Evolutionary conservation across 2,888 invertebrate genomes (phyloP), one percentile per base, ranked within the genome.

Genomic region (Euplexia lucipara): DNA sequence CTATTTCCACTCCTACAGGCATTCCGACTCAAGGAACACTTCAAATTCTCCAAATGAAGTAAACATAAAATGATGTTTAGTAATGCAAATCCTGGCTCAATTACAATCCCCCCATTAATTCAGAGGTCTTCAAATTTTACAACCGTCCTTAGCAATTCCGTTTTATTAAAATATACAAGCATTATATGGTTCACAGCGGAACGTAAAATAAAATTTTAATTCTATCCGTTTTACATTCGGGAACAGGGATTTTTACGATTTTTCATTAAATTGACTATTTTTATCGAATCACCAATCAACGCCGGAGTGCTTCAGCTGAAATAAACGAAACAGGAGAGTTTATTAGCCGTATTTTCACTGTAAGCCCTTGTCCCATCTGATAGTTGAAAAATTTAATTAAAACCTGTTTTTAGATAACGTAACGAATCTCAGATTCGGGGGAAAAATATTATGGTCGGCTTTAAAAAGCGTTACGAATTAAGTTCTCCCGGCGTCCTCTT

Each of bases 111-210:
- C 84, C 68, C 81, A 91, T 92, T 92, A 91, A 92, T 91, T 91
- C 90, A 71, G 83, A 79, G 85, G 87, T 90, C 89, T 88, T 92
- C 88, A 91, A 92, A 94, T 92, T 93, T 93, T 90, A 93, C 90
- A 90, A 83, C 90, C 87, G 85, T 85, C 90, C 90, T 88, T 83
- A 86, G 91, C 88, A 89, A 92, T 92, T 90, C 86, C 85, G 85
- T 90, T 93, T 93, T 93, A 93, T 94, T 92, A 93, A 92, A 93
- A 93, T 90, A 90, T 88, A 86, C 87, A 83, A 86, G 71, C 85
- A 86, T 90, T 89, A 90, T 90, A 92, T 89, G 89, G 87, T 81
- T 70, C 82, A 81, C 81, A 81, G 76, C 80, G 84, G 84, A 91
- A 88, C 85, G 86, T 84, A 71, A 84, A 88, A 89, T 91, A 92